These are phyloP conservation scores for Leptura quadrifasciata DNA, from an alignment of 2,888 invertebrate genomes.

Conservation along the genomic window DNA sequence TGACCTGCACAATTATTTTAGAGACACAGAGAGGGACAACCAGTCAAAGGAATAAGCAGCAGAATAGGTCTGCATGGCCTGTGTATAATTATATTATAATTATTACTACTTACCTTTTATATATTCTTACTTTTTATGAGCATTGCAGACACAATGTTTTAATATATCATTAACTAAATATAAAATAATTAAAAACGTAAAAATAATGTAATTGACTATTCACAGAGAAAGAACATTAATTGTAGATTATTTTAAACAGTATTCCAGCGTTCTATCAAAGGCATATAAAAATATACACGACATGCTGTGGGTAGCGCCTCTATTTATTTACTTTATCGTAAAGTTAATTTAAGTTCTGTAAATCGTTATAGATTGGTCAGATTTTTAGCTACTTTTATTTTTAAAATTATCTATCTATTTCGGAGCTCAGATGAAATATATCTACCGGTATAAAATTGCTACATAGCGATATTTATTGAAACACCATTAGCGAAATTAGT, in stretches of 20 bases:
- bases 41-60: no score
- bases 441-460: neutral
- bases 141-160: no score
- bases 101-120: no score
- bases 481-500: no score
- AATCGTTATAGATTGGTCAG: neutral
- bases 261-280: neutral
- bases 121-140: no score
- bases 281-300: conserved; percentile 4
- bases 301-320: neutral
- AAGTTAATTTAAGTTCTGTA: conserved; percentile 13
- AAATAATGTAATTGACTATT: neutral
- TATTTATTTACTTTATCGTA: conserved; percentile 15
- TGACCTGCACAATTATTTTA: no score
- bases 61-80: no score
- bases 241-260: neutral
- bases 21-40: no score
- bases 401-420: neutral
- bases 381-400: neutral
- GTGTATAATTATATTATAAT: no score
- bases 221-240: neutral
- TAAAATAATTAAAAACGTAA: neutral
- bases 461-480: neutral
- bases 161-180: neutral
- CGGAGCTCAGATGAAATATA: neutral